These are phyloP conservation scores for Byasa hedistus DNA, from an alignment of 2,888 invertebrate species.

Conservation along the genomic window DNA sequence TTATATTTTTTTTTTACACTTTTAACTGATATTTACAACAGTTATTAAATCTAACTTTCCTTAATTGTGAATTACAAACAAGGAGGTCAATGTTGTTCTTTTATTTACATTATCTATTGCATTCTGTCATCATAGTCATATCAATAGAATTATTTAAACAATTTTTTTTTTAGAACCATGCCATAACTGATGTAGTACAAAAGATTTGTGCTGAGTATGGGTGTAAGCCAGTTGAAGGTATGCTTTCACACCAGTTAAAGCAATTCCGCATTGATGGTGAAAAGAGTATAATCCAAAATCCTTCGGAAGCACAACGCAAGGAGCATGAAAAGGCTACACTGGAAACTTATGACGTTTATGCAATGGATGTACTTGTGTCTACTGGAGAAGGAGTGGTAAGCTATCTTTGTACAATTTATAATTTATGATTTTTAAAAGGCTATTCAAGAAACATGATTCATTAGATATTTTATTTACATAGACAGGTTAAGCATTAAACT, in stretches of 20 bases:
- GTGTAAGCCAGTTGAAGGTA: conserved; percentile 98
- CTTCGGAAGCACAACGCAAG: conserved; percentile 96
- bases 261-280: conserved; percentile 98
- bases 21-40: conserved; percentile 10
- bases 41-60: not conserved
- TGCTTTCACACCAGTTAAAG: conserved; percentile 96
- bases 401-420: conserved; percentile 32
- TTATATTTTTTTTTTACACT: not conserved
- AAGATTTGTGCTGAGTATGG: conserved; percentile 95
- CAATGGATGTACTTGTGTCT: conserved; percentile 98
- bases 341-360: conserved; percentile 98
- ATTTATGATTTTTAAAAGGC: not conserved
- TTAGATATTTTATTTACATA: no score
- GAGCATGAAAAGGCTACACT: conserved; percentile 98
- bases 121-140: no score
- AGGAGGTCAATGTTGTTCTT: no score
- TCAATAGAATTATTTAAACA: not conserved
- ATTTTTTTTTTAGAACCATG: conserved; percentile 84
- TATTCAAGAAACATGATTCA: not conserved
- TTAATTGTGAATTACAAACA: no score
- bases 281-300: conserved; percentile 91
- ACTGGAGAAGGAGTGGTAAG: conserved; percentile 95
- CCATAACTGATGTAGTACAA: conserved; percentile 94
- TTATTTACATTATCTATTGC: no score
- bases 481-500: no score